Conservation (phyloP, 2,113 vertebrate species). For the Ochotona curzoniae region DNA sequence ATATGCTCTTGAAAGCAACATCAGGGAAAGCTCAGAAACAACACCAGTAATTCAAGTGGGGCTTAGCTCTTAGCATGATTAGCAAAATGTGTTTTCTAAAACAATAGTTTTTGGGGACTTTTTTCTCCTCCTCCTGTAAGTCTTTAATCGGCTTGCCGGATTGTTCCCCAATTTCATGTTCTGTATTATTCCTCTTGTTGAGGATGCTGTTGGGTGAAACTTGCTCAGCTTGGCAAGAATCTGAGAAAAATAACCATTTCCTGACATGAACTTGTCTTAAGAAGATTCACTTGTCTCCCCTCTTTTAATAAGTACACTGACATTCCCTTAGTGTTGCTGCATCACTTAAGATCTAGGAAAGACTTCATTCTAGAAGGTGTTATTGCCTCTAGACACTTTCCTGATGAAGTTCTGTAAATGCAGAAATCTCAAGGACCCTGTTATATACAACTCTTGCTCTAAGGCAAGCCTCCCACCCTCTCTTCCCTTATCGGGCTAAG, state of each 20-base stretch:
- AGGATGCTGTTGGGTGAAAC: constrained; percentile 25
- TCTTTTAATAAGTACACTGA: background rate
- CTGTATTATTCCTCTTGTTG: constrained; percentile 54
- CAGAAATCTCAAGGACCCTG: background rate
- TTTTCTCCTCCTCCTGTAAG: background rate
- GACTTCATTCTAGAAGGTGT: constrained; percentile 22
- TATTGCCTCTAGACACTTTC: background rate
- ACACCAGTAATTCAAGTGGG: constrained; percentile 25
- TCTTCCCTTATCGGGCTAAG: background rate
- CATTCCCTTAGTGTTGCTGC: background rate
- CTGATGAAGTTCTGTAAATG: background rate
- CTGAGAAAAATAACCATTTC: background rate
- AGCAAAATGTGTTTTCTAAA: constrained; percentile 56
- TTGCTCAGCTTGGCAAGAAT: constrained; percentile 30
- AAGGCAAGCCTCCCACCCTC: background rate
- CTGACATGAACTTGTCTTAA: constrained; percentile 20
- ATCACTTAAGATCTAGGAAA: constrained; percentile 19
- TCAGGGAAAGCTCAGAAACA: background rate
- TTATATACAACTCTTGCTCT: background rate
- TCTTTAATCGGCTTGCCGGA: constrained; percentile 60
- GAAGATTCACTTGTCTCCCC: background rate
- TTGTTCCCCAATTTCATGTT: constrained; percentile 36
- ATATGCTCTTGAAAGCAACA: constrained; percentile 50
- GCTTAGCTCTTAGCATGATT: constrained; percentile 53
- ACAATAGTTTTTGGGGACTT: constrained; percentile 52